These are phyloP conservation scores for Drosophila macrospina DNA, from an alignment of 2,888 invertebrate genomes.

Conservation along the genomic window DNA sequence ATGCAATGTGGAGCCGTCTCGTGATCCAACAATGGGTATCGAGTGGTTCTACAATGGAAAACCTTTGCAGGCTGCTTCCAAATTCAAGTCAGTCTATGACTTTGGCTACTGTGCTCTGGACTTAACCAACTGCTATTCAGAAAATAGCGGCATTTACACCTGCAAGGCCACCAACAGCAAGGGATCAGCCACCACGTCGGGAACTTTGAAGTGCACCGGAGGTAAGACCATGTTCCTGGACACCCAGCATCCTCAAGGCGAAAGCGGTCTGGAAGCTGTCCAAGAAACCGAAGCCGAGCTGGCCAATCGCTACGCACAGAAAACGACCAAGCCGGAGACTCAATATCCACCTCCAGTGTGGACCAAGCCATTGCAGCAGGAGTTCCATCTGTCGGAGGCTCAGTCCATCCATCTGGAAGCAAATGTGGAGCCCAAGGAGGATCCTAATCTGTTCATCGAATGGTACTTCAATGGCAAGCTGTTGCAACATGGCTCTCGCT, in stretches of 20 bases:
- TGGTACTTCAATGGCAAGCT: slow-evolving; percentile 97
- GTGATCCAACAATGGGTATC: slow-evolving; percentile 95
- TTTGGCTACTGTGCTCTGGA: slow-evolving; percentile 98
- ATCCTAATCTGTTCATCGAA: slow-evolving; percentile 95
- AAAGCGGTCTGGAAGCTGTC: slow-evolving; percentile 94
- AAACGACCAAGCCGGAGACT: slow-evolving; percentile 90
- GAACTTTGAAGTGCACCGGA: slow-evolving; percentile 93
- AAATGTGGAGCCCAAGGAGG: slow-evolving; percentile 96
- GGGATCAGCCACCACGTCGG: slow-evolving; percentile 95
- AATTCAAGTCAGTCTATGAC: slow-evolving; percentile 96
- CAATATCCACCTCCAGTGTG: slow-evolving; percentile 94
- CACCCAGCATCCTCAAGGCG: slow-evolving; percentile 98
- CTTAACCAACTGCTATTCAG: slow-evolving; percentile 93
- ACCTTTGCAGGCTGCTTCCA: slow-evolving; percentile 93
- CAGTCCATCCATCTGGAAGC: slow-evolving; percentile 96
- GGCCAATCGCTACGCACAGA: slow-evolving; percentile 89
- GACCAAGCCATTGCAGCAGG: slow-evolving; percentile 92
- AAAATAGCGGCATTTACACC: slow-evolving; percentile 96
- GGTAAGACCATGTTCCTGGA: slow-evolving; percentile 93
- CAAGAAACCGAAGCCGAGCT: slow-evolving; percentile 95
- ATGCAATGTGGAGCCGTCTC: slow-evolving; percentile 95
- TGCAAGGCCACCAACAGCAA: slow-evolving; percentile 95
- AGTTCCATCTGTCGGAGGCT: slow-evolving; percentile 92
- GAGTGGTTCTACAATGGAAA: slow-evolving; percentile 98
- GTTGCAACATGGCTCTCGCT: slow-evolving; percentile 94